Base-by-base conservation (phyloP, 2,797 vertebrate species). In the Salmo trutta region DNA sequence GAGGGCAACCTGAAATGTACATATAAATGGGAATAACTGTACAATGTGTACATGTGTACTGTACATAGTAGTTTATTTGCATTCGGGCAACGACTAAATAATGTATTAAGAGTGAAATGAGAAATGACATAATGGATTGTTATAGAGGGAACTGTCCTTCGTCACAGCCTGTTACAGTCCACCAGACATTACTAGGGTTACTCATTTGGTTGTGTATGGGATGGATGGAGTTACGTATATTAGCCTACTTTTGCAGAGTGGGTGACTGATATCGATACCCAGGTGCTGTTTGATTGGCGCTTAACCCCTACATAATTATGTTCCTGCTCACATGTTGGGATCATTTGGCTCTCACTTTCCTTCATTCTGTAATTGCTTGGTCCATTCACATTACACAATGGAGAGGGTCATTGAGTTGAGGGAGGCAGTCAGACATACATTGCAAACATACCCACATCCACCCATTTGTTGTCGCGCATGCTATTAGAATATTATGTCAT, bases 301-400 rank as follows among this genome's bases (percentile, higher is more conserved):
- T 31, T 53, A 4, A 17, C 68, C 64, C 54, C 66, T 79, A 56
- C 74, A 84, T 76, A 75, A 78, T 82, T 83, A 77, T 79, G 64
- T 79, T 16, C 51, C 75, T 71, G 29, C 33, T 76, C 72, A 73
- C 68, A 74, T 77, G 65, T 33, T 75, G 81, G 68, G 52, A 47
- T 75, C 56, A 67, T 24, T 27, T 74, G 69, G 81, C 76, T 27
- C 31, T 5, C 54, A 62, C 54, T 51, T 62, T 31, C 10, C 24
- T 70, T 70, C 7, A 70, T 36, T 12, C 6, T 6, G 56, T 17
- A n/a, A 21, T 47, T 0, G 10, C 41, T 12, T 47, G 56, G 56
- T n/a, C 54, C 19, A n/a, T 56, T 59, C 56, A 59, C 5, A 59
- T 19, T 19, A 59, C 56, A 59, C 56, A 59, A n/a, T 59, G 19